A percentile compares a stretch with the other conserved stretches of the same genome.
phyloP scores from a whole-genome alignment of 2,888 invertebrate species.

The Chorisops tibialis region DNA sequence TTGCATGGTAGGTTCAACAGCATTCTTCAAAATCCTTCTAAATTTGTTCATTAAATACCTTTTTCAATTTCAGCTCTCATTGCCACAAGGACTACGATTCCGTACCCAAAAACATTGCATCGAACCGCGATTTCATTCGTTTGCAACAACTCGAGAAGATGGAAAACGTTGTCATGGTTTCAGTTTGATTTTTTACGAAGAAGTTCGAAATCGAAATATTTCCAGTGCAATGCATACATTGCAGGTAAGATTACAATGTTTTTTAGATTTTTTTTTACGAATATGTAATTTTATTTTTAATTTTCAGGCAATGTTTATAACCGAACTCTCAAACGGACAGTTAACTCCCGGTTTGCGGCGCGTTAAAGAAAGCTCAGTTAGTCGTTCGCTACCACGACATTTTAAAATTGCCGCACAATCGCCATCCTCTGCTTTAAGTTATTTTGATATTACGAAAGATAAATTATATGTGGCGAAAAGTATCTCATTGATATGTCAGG shows the following conservation, averaged over 20 bases:
- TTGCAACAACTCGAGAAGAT: constrained; percentile 95
- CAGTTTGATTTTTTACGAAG: constrained; percentile 93
- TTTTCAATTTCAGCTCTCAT: constrained; percentile 69
- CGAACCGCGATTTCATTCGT: constrained; percentile 90
- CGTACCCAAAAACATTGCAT: constrained; percentile 87
- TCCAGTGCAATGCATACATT: constrained; percentile 94
- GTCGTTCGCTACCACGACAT: constrained; percentile 82
- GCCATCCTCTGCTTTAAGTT: constrained; percentile 73
- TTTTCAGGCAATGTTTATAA: constrained; percentile 80
- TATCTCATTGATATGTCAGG: constrained; percentile 87
- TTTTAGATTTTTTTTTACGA: background rate
- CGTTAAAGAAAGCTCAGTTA: constrained; percentile 66
- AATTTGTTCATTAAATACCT: background rate
- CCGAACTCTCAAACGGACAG: constrained; percentile 81
- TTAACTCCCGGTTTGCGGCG: constrained; percentile 62
- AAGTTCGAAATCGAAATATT: constrained; percentile 87
- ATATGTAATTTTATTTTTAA: background rate
- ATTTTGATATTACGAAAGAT: constrained; percentile 92
- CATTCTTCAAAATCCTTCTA: background rate
- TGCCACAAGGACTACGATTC: constrained; percentile 92
- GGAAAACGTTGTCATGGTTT: constrained; percentile 93
- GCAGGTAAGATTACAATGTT: constrained; percentile 59
- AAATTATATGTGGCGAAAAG: constrained; percentile 93
- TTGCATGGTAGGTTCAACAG: constrained; percentile 72
- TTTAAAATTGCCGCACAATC: constrained; percentile 79